Base-by-base conservation (phyloP, 2,113 vertebrate species). In the Hipposideros armiger region DNA sequence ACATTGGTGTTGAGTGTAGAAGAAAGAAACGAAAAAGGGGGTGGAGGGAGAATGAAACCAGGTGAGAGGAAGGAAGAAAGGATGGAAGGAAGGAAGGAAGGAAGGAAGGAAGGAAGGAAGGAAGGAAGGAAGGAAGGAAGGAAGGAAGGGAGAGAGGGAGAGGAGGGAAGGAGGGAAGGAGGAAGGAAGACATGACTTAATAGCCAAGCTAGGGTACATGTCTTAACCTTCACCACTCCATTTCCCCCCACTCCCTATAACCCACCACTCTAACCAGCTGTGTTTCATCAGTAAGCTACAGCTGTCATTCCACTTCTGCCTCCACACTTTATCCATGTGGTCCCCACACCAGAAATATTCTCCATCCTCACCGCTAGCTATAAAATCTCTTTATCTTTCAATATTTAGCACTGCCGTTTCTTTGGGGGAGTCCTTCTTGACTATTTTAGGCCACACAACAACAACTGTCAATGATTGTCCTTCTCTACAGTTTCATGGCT, bases 21-120 rank as follows among this genome's bases (percentile, higher is more conserved):
- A 85, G 50, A 36, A 50, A 66, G 7, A 45, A 76, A 89, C 77
- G 69, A 24, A 45, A 73, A 28, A 62, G 7, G 10, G 60, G 13
- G 1, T 11, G 28, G 28, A 62, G 26, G 60, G 60, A 62, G 60
- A 10, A 62, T 62, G 26, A 62, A 62, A 62, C 26, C 11, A 13
- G 60, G 28, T 62, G 60, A 62, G 60, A 28, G 3, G 15, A 3
- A 50, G 5, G 13, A 3, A 22, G 3, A 14, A 4, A 13, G 3
- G 40, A 4, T 24, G 15, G 7, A 4, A 13, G 4, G 8, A 1
- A 10, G 22, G 4, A 4, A 1, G 15, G 14, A 11, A 1, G 20
- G 1, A 10, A 52, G 16, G 0, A 0, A 2, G 0, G 14, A 2
- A 22, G 4, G 11, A 1, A 19, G 42, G 6, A 4, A 70, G 8